phyloP scores from a whole-genome alignment of 1,140 invertebrate species.

The Stenopsyche tienmushanensis region DNA sequence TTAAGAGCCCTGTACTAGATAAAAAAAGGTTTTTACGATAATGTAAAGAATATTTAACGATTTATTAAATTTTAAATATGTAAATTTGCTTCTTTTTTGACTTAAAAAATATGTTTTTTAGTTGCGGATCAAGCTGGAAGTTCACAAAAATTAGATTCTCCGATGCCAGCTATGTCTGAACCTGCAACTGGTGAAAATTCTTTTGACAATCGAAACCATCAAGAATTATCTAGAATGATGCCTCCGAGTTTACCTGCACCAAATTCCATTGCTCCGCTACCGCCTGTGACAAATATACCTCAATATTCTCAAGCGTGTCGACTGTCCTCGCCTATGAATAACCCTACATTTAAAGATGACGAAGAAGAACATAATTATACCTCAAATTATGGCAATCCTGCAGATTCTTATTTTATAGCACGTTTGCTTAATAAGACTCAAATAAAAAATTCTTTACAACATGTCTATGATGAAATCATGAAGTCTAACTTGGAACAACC shows the following conservation, averaged over 20 bases:
- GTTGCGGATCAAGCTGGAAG: not conserved
- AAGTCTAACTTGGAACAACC: slow-evolving; percentile 6
- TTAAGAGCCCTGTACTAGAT: too few relatives aligned
- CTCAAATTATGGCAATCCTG: slow-evolving; percentile 53
- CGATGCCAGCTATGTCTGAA: not conserved
- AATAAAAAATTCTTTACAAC: slow-evolving; percentile 49
- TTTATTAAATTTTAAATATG: too few relatives aligned
- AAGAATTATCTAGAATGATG: not conserved
- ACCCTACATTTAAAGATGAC: slow-evolving; percentile 16
- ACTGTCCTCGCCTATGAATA: slow-evolving; percentile 16
- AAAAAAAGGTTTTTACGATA: too few relatives aligned
- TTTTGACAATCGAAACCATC: not conserved
- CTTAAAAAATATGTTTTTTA: too few relatives aligned
- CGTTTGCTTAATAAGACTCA: slow-evolving; percentile 48
- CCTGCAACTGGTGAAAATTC: not conserved
- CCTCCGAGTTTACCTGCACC: not conserved
- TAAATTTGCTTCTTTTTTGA: too few relatives aligned
- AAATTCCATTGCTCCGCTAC: slow-evolving; percentile 43
- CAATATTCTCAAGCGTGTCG: not conserved
- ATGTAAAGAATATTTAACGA: too few relatives aligned
- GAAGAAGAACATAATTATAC: slow-evolving; percentile 44
- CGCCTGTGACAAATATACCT: slow-evolving; percentile 2
- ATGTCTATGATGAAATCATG: slow-evolving; percentile 47
- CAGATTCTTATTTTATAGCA: slow-evolving; percentile 54
- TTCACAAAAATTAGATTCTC: not conserved